phyloP scores from a whole-genome alignment of 2,888 invertebrate species.

The Philereme vetulata region DNA sequence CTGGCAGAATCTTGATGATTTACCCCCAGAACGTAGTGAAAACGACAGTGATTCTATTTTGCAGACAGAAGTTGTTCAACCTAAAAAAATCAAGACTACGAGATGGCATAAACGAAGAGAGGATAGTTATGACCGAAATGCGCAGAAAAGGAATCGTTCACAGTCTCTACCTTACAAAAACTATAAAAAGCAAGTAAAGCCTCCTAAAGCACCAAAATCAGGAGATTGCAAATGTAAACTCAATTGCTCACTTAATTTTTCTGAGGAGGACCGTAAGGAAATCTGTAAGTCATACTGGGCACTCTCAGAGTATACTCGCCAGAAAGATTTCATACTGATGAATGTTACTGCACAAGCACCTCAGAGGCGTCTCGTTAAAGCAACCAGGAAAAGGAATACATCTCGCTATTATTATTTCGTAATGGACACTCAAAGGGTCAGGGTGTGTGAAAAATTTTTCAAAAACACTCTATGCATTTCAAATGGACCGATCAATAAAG shows the following conservation, averaged over 20 bases:
- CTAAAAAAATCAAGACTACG: slow-evolving; percentile 1
- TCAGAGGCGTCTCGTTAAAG: neutral
- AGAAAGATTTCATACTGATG: slow-evolving; percentile 6
- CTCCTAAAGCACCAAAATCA: slow-evolving; percentile 6
- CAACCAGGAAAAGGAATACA: slow-evolving; percentile 4
- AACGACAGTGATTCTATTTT: neutral
- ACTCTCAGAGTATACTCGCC: slow-evolving; percentile 1
- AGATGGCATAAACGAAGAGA: slow-evolving; percentile 1
- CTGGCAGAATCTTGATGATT: neutral
- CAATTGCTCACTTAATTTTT: slow-evolving; percentile 2
- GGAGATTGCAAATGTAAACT: slow-evolving; percentile 3
- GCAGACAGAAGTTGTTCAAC: neutral
- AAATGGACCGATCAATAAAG: slow-evolving; percentile 6
- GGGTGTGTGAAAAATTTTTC: slow-evolving; percentile 8
- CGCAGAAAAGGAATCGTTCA: neutral
- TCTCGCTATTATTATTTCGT: slow-evolving; percentile 5
- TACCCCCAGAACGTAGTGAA: neutral
- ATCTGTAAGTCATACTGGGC: slow-evolving; percentile 8
- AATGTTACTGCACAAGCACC: neutral
- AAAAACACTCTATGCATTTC: slow-evolving; percentile 11
- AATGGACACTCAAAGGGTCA: neutral
- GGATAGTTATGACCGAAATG: slow-evolving; percentile 3
- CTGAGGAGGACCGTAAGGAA: slow-evolving; percentile 1
- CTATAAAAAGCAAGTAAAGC: slow-evolving; percentile 1
- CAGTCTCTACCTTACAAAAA: slow-evolving; percentile 8